phyloP scores from a whole-genome alignment of 2,113 vertebrate genomes.

The Antechinus flavipes region DNA sequence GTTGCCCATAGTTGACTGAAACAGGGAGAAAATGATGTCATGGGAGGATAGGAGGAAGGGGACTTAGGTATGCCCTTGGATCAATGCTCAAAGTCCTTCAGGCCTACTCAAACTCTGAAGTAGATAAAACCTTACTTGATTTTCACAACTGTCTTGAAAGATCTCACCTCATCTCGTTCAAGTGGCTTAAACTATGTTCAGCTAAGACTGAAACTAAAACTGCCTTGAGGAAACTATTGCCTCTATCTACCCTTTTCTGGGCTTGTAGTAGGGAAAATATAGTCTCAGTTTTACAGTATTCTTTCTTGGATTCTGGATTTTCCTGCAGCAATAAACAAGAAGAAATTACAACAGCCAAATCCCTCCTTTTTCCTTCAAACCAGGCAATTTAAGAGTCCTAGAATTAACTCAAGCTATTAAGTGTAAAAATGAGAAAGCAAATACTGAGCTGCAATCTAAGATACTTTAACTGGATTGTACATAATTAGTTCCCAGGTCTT shows the following conservation, averaged over 20 bases:
- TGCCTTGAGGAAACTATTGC: neutral
- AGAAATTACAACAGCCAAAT: constrained; percentile 25
- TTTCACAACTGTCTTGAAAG: too few species aligned
- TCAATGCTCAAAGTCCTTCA: too few species aligned
- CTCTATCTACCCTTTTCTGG: neutral
- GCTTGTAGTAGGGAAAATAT: neutral
- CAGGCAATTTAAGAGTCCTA: neutral
- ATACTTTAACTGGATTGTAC: neutral
- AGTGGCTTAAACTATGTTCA: neutral
- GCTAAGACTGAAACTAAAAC: neutral
- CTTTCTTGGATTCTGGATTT: constrained; percentile 17
- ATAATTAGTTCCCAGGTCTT: neutral
- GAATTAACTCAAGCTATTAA: constrained; percentile 23
- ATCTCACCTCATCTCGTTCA: too few species aligned
- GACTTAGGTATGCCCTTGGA: too few species aligned
- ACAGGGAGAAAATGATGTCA: too few species aligned
- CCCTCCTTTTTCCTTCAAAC: neutral
- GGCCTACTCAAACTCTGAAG: too few species aligned
- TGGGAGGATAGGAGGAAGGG: too few species aligned
- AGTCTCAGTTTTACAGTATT: constrained; percentile 22
- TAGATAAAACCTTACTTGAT: too few species aligned
- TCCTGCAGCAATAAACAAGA: constrained; percentile 9
- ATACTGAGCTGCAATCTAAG: neutral
- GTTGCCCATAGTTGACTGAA: too few species aligned
- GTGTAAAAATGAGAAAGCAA: neutral